Base-by-base conservation (phyloP, 2,888 invertebrate species). In the Eupithecia dodoneata region DNA sequence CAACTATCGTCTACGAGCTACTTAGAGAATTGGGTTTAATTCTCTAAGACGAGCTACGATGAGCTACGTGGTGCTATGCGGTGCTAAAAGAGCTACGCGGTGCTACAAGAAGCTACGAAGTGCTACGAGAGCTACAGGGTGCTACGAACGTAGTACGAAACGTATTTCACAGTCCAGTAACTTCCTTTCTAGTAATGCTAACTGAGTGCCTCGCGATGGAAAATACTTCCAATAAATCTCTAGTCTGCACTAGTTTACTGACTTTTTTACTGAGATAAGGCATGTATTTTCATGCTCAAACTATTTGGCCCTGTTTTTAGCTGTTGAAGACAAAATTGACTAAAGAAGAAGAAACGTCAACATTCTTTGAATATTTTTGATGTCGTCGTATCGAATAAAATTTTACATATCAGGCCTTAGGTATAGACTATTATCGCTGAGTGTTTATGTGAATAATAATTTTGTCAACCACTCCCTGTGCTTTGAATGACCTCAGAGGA, bases 1-100 rank as follows among this genome's bases (percentile, higher is more conserved):
- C 30, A 30, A 30, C 75, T 45, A 74, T 75, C 66, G 52, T 70
- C 80, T 86, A 86, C 86, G 82, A 52, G 30, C 30, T 30, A 30
- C 30, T 30, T 30, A 6, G 55, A 30, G 30, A 30, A 30, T 30
- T 30, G 30, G 30, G 30, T 30, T 30, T 30, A 30, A 30, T 30
- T 30, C 30, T 30, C 55, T 55, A 55, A n/a, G 82, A 76, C 79
- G 42, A 10, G 82, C 80, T 83, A 80, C 82, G 80, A 44, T 30
- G 65, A 4, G 63, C 49, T 73, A 74, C 41, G 59, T 1, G 18
- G 63, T 30, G 63, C 75, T 75, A 72, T 74, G 77, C 30, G 30
- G 30, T 30, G 30, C 30, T 30, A 30, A 0, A 30, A 30, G 30
- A 6, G 55, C 55, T 55, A 55, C 55, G 82, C 76, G 79, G 42